Evolutionary conservation across 2,113 vertebrate genomes (phyloP).

Genomic region (Engystomops pustulosus): DNA sequence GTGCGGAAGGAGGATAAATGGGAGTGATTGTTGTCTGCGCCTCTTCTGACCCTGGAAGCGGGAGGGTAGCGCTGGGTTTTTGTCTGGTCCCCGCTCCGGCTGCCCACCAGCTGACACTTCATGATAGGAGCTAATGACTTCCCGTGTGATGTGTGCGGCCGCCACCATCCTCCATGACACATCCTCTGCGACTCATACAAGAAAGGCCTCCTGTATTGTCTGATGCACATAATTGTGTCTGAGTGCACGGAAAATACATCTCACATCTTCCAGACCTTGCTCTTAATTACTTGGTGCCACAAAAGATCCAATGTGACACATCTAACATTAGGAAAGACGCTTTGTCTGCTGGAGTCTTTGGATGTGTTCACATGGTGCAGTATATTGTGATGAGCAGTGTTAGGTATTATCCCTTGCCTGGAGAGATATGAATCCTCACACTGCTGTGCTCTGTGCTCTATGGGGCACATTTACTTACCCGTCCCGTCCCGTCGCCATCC

Average conservation of each 20-base stretch:
- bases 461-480: too few relatives aligned
- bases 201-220: constrained; percentile 12
- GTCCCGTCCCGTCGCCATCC: too few relatives aligned
- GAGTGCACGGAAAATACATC: background rate
- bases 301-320: background rate
- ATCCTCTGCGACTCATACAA: background rate
- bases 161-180: background rate
- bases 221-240: background rate
- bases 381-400: too few relatives aligned
- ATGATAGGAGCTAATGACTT: constrained; percentile 29
- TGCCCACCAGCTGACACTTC: background rate
- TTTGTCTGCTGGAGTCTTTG: background rate
- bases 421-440: too few relatives aligned
- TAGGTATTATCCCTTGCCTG: too few relatives aligned
- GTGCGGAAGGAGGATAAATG: background rate
- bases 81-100: background rate
- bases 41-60: background rate
- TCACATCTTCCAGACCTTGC: background rate
- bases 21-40: background rate
- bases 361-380: too few relatives aligned
- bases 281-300: background rate
- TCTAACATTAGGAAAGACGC: background rate
- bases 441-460: too few relatives aligned
- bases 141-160: background rate
- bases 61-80: background rate